phyloP scores from a whole-genome alignment of 2,113 vertebrate species.

The Austrofundulus limnaeus region DNA sequence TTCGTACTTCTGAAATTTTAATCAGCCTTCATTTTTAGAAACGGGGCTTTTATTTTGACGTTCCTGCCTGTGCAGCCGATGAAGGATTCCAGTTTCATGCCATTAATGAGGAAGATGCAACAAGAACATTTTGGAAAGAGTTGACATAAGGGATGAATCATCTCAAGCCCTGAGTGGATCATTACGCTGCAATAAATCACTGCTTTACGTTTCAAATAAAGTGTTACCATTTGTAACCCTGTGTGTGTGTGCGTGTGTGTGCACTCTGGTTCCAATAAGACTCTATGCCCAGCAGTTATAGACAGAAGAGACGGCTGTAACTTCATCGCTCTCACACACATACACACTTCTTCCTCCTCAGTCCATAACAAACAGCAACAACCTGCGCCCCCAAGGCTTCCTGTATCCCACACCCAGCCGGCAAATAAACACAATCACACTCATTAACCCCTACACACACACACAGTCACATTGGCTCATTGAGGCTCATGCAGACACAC shows the following conservation, averaged over 20 bases:
- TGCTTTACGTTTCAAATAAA: slow-evolving; percentile 60
- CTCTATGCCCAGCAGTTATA: slow-evolving; percentile 83
- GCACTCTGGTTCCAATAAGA: slow-evolving; percentile 69
- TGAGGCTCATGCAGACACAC: slow-evolving; percentile 37
- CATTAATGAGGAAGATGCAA: slow-evolving; percentile 48
- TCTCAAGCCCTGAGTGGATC: slow-evolving; percentile 45
- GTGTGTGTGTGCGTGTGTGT: slow-evolving; percentile 21
- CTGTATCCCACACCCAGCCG: slow-evolving; percentile 78
- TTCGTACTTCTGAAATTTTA: not conserved
- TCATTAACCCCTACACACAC: slow-evolving; percentile 63
- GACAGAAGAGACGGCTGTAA: slow-evolving; percentile 79
- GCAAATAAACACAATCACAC: slow-evolving; percentile 80
- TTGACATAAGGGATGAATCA: slow-evolving; percentile 57
- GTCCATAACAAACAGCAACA: slow-evolving; percentile 80
- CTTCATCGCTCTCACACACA: slow-evolving; percentile 30
- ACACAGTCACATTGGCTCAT: slow-evolving; percentile 30
- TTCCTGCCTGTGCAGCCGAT: slow-evolving; percentile 5
- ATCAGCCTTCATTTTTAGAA: not conserved
- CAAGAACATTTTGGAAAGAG: slow-evolving; percentile 23
- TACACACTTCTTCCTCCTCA: slow-evolving; percentile 74
- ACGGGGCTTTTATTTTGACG: slow-evolving; percentile 25
- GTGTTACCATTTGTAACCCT: slow-evolving; percentile 41
- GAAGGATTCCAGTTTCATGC: slow-evolving; percentile 36
- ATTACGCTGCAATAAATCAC: slow-evolving; percentile 54
- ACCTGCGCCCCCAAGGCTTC: slow-evolving; percentile 79